Percentiles rank a stretch among this genome's conserved stretches.
phyloP scores from a whole-genome alignment of 2,797 vertebrate genomes.

The Perodicticus potto region DNA sequence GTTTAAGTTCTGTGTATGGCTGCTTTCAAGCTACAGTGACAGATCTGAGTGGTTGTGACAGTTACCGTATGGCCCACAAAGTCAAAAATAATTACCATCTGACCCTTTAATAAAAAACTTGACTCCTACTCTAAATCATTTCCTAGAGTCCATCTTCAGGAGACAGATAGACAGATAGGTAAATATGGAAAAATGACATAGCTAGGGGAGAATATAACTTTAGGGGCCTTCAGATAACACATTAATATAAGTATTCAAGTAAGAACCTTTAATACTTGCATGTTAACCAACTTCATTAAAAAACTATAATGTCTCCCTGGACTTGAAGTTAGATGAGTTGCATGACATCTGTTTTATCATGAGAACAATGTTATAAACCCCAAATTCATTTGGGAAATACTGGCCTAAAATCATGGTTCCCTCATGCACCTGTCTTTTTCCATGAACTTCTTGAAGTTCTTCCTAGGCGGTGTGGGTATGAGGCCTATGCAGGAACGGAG shows the following conservation, averaged over 20 bases:
- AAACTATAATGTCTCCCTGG: slow-evolving; percentile 11
- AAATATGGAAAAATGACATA: not conserved
- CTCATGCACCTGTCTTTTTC: slow-evolving; percentile 94
- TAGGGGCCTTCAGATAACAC: not conserved
- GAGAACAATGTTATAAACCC: slow-evolving; percentile 41
- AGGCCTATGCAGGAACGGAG: slow-evolving; percentile 91
- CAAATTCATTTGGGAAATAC: not conserved
- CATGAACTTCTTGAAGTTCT: slow-evolving; percentile 92
- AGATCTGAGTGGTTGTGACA: slow-evolving; percentile 54
- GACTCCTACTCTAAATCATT: not conserved
- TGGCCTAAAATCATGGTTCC: slow-evolving; percentile 53
- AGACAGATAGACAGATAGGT: not conserved
- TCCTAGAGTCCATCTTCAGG: slow-evolving; percentile 24
- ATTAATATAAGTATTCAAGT: slow-evolving; percentile 44
- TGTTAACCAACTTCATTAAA: slow-evolving; percentile 44
- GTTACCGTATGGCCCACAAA: not conserved
- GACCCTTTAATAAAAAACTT: slow-evolving; percentile 43
- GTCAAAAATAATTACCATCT: slow-evolving; percentile 57
- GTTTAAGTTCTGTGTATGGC: slow-evolving; percentile 26
- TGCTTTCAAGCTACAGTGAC: slow-evolving; percentile 34
- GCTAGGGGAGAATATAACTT: slow-evolving; percentile 7
- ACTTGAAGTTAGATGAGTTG: slow-evolving; percentile 52
- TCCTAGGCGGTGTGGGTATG: slow-evolving; percentile 88
- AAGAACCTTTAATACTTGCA: slow-evolving; percentile 34
- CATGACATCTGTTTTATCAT: slow-evolving; percentile 45